Percentiles rank a stretch among this genome's conserved stretches.
Conservation (phyloP, 2,113 vertebrate genomes). For the Eidolon helvum region DNA sequence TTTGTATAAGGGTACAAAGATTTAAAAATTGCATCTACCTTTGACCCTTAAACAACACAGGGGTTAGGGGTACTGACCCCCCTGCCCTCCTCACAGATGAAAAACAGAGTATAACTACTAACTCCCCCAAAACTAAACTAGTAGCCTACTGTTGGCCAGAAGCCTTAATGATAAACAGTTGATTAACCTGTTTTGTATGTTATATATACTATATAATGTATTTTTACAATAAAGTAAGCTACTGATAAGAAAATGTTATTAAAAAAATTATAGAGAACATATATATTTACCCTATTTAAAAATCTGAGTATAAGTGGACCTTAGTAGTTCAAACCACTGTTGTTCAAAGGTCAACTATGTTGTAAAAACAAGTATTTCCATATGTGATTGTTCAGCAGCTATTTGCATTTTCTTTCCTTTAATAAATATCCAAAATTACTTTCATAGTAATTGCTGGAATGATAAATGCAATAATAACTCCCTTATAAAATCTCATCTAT, state of each 20-base stretch:
- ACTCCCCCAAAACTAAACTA: neutral
- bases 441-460: neutral
- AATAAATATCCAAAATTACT: slow-evolving; percentile 17
- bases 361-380: slow-evolving; percentile 31
- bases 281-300: neutral
- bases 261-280: neutral
- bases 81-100: neutral
- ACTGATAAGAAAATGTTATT: neutral
- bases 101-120: neutral
- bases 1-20: neutral
- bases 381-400: neutral
- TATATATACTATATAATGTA: neutral
- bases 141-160: neutral
- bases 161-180: neutral
- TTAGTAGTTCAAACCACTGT: neutral
- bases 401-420: neutral
- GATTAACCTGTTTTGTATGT: neutral
- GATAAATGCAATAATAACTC: neutral
- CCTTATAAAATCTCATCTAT: slow-evolving; percentile 10
- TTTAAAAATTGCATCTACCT: neutral
- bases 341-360: neutral
- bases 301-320: neutral
- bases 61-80: neutral
- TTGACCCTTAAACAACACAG: neutral
- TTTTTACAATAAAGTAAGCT: neutral